Conservation (phyloP, 1,140 invertebrate species). For the Heliconius hewitsoni region DNA sequence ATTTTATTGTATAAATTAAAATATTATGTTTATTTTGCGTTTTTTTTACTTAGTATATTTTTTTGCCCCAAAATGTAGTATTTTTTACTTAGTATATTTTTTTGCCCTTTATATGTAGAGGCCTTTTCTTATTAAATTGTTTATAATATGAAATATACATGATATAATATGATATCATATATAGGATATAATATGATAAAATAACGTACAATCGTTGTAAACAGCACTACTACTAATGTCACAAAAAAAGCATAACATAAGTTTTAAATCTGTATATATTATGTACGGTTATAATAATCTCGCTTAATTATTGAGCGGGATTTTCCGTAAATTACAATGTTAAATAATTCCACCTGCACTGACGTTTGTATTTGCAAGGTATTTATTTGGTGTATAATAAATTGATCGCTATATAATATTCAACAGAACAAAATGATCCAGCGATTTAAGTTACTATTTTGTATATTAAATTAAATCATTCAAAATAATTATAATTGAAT, state of each 20-base stretch:
- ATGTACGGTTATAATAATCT: constrained; percentile 13
- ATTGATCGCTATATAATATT: not conserved
- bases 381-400: not conserved
- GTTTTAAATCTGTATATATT: not conserved
- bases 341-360: constrained; percentile 11
- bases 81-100: too few species aligned
- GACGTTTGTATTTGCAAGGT: not conserved
- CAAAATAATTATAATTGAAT: not conserved
- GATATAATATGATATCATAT: not conserved
- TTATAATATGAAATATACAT: not conserved
- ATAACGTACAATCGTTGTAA: not conserved
- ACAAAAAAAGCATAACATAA: not conserved
- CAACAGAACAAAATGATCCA: not conserved
- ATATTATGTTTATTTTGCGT: too few species aligned
- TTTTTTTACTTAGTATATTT: too few species aligned
- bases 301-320: constrained; percentile 17
- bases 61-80: too few species aligned
- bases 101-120: too few species aligned
- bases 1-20: too few species aligned
- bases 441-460: not conserved
- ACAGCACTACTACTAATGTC: not conserved
- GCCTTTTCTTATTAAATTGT: too few species aligned
- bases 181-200: not conserved
- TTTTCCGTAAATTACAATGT: constrained; percentile 22
- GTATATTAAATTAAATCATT: not conserved